Conservation (phyloP, 1,140 invertebrate genomes). For the Chrysomallon squamiferum region DNA sequence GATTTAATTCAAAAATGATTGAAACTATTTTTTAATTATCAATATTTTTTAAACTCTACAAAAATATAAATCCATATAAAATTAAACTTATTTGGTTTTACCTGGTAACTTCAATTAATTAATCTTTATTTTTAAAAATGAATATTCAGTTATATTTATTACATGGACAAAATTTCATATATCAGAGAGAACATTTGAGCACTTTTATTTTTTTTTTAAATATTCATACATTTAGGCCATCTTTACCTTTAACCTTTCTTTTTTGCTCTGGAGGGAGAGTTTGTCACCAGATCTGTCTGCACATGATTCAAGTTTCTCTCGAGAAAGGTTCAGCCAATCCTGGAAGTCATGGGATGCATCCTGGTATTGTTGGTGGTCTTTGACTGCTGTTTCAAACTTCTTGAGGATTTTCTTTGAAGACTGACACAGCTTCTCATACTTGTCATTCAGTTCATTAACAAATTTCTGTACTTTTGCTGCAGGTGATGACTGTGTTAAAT, state of each 20-base stretch:
- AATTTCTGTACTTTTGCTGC: constrained; percentile 71
- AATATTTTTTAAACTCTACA: too few relatives aligned
- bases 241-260: constrained; percentile 80
- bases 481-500: constrained; percentile 74
- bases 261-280: constrained; percentile 86
- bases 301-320: constrained; percentile 84
- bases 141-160: too few relatives aligned
- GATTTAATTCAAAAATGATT: too few relatives aligned
- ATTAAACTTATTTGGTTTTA: too few relatives aligned
- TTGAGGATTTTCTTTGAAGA: constrained; percentile 86
- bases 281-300: constrained; percentile 87
- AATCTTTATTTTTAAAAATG: too few relatives aligned
- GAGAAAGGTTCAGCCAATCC: constrained; percentile 88
- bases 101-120: too few relatives aligned
- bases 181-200: too few relatives aligned
- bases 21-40: too few relatives aligned
- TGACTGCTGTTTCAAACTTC: constrained; percentile 84
- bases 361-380: constrained; percentile 85
- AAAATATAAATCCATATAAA: too few relatives aligned
- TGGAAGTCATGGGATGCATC: constrained; percentile 87
- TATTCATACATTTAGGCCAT: too few relatives aligned
- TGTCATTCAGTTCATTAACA: constrained; percentile 87
- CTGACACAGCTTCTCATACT: constrained; percentile 86
- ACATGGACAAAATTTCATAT: too few relatives aligned
- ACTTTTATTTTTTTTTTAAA: too few relatives aligned